Conservation (phyloP, 2,888 invertebrate species). For the Polia nebulosa region DNA sequence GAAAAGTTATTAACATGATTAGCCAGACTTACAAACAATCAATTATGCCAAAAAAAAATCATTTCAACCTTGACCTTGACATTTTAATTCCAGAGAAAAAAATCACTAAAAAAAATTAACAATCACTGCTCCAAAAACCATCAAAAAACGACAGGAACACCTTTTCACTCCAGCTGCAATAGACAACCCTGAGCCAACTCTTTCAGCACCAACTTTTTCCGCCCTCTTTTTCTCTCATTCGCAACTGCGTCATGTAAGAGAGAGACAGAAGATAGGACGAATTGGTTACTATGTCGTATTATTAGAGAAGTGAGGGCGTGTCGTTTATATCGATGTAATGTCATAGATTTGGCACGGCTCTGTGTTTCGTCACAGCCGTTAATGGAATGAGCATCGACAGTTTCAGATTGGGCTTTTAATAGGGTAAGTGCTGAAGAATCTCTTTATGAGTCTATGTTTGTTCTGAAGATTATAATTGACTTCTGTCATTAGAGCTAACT, state of each 20-base stretch:
- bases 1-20: too few relatives aligned
- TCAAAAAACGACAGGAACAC: constrained; percentile 48
- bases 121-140: too few relatives aligned
- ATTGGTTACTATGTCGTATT: constrained; percentile 38
- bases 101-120: too few relatives aligned
- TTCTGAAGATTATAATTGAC: not conserved
- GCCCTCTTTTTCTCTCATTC: constrained; percentile 55
- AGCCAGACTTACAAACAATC: too few relatives aligned
- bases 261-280: constrained; percentile 44
- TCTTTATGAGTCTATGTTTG: not conserved
- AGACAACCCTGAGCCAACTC: constrained; percentile 56
- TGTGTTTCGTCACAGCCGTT: constrained; percentile 45
- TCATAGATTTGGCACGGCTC: constrained; percentile 58
- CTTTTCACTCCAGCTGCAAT: constrained; percentile 15
- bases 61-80: too few relatives aligned
- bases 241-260: constrained; percentile 35
- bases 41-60: too few relatives aligned
- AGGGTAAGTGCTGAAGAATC: not conserved
- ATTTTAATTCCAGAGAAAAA: too few relatives aligned
- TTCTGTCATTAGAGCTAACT: not conserved
- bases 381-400: constrained; percentile 27
- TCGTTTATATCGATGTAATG: constrained; percentile 49
- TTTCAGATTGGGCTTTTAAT: constrained; percentile 11
- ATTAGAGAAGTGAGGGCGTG: constrained; percentile 63
- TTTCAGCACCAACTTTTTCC: constrained; percentile 38